A percentile compares a stretch with the other conserved stretches of the same genome.
These are phyloP conservation scores for Artibeus jamaicensis DNA, from an alignment of 2,797 vertebrate species.

Conservation along the genomic window DNA sequence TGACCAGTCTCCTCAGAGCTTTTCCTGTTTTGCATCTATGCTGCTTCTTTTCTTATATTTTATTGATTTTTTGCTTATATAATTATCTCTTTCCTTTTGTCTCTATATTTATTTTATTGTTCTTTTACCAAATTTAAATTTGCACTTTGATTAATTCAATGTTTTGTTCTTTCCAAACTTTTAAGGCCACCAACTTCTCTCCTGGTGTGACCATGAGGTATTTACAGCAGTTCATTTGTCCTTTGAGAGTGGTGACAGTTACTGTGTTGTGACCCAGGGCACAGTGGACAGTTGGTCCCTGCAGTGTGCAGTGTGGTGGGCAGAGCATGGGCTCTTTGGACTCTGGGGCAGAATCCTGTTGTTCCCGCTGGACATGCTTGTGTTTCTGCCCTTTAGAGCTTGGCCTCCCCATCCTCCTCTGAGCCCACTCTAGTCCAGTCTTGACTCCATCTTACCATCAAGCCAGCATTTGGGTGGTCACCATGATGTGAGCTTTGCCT, in stretches of 20 bases:
- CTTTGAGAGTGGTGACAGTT: background rate
- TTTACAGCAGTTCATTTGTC: background rate
- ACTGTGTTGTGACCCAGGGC: too few species aligned
- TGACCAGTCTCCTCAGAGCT: too few species aligned
- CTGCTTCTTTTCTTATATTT: too few species aligned
- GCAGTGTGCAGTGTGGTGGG: background rate
- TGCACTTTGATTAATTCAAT: background rate
- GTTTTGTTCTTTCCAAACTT: background rate
- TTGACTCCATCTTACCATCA: too few species aligned
- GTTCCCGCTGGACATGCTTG: accelerated
- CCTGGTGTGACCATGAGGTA: accelerated
- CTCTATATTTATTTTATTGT: background rate
- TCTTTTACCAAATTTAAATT: background rate
- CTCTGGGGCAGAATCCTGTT: too few species aligned
- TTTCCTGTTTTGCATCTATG: too few species aligned
- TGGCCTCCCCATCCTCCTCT: background rate
- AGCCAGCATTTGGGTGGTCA: background rate
- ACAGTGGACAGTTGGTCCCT: background rate
- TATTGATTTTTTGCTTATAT: background rate
- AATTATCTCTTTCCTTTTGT: background rate
- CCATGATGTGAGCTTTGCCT: background rate
- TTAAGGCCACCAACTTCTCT: background rate
- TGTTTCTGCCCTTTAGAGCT: background rate
- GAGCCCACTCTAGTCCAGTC: background rate
- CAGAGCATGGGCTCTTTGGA: too few species aligned